A percentile compares a stretch with the other conserved stretches of the same genome.
phyloP scores from a whole-genome alignment of 2,888 invertebrate genomes.

The Blera fallax region DNA sequence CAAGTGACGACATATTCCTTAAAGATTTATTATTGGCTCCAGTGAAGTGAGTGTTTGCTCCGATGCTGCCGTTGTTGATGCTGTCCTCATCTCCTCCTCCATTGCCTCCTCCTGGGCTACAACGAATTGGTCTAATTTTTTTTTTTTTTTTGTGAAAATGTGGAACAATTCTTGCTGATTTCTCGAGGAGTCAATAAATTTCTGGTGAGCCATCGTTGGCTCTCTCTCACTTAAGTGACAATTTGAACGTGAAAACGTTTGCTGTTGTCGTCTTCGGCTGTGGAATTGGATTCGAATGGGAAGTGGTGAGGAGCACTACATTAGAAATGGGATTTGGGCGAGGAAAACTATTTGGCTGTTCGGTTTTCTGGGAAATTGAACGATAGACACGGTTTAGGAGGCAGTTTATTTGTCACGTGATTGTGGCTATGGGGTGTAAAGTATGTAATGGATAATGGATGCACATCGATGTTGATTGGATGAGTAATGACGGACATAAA shows the following conservation, averaged over 20 bases:
- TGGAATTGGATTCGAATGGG: background rate
- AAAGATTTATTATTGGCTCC: constrained; percentile 74
- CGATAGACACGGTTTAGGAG: constrained; percentile 46
- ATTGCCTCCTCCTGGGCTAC: constrained; percentile 19
- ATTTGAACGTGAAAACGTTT: constrained; percentile 51
- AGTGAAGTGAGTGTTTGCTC: constrained; percentile 35
- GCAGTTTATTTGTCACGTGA: constrained; percentile 68
- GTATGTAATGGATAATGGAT: constrained; percentile 68
- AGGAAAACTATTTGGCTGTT: constrained; percentile 15
- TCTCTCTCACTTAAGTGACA: constrained; percentile 56
- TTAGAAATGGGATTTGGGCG: constrained; percentile 49
- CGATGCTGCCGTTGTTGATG: constrained; percentile 22
- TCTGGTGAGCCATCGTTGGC: constrained; percentile 37
- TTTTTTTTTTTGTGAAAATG: constrained; percentile 50
- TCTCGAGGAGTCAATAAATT: constrained; percentile 71
- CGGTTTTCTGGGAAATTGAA: constrained; percentile 15
- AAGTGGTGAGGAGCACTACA: background rate
- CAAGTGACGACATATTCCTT: constrained; percentile 75
- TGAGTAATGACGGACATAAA: constrained; percentile 68
- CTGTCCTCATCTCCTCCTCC: background rate
- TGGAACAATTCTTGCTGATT: constrained; percentile 67
- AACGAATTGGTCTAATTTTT: constrained; percentile 25
- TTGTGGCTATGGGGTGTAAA: constrained; percentile 62
- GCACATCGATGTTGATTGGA: constrained; percentile 69
- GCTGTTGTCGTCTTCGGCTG: constrained; percentile 15